phyloP scores from a whole-genome alignment of 2,113 vertebrate species.

The Nothocercus nigrocapillus region DNA sequence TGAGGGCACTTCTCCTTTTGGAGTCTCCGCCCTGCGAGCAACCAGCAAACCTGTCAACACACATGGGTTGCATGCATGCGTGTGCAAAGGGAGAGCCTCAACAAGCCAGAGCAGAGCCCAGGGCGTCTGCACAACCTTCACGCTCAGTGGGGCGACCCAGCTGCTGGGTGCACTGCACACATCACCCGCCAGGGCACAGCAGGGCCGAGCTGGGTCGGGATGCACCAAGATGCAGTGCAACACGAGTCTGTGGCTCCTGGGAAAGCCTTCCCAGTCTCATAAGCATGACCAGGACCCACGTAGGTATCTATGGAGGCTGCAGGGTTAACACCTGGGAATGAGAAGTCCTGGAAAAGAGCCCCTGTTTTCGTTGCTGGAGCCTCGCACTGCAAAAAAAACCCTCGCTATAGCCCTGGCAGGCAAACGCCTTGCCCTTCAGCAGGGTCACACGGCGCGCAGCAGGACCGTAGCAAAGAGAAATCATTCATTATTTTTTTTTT shows the following conservation, averaged over 20 bases:
- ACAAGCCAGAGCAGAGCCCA: neutral
- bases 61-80: fast-evolving
- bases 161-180: fast-evolving
- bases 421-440: fast-evolving
- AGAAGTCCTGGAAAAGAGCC: neutral
- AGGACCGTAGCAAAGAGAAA: neutral
- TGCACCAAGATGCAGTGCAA: fast-evolving
- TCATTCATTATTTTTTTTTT: no score
- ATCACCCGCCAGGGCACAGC: neutral
- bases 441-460: fast-evolving
- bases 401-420: fast-evolving
- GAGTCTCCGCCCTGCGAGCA: fast-evolving
- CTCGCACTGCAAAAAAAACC: neutral
- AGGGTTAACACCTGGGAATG: neutral
- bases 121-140: neutral
- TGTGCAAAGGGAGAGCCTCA: fast-evolving
- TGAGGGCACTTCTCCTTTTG: neutral
- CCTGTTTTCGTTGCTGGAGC: neutral
- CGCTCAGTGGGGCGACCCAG: fast-evolving
- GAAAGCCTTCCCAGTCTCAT: neutral
- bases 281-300: fast-evolving
- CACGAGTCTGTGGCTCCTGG: neutral
- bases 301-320: fast-evolving
- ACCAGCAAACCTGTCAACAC: fast-evolving
- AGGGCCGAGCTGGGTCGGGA: fast-evolving